Conservation (phyloP, 64 coral and sea anemone genomes). For the Pocillopora verrucosa region DNA sequence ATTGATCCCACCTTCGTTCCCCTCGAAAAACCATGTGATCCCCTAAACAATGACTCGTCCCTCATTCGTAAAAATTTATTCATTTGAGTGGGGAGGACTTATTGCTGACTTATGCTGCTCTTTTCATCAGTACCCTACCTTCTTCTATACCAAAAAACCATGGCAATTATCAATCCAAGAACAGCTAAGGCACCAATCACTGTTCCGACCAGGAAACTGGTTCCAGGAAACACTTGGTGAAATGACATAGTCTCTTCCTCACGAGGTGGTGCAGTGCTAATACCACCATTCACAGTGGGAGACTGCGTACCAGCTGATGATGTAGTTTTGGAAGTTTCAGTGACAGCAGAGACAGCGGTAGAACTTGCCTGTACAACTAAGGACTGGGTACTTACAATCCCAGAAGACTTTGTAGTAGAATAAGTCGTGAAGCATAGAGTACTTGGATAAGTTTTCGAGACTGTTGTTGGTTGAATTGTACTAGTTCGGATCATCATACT, state of each 20-base stretch:
- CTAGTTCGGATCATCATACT: too few relatives aligned
- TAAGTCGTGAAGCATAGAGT: too few relatives aligned
- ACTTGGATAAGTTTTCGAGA: not conserved
- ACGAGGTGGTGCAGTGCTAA: not conserved
- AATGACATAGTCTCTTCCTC: not conserved
- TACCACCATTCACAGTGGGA: not conserved
- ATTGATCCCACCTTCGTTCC: too few relatives aligned
- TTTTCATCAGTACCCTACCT: not conserved
- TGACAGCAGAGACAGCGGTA: not conserved
- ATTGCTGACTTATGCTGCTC: too few relatives aligned
- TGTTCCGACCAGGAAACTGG: not conserved
- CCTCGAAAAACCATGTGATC: too few relatives aligned
- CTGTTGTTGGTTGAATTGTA: not conserved
- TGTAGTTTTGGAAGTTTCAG: not conserved
- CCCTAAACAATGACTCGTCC: too few relatives aligned
- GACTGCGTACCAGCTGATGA: not conserved
- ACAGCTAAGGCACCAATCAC: not conserved
- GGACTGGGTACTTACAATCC: too few relatives aligned
- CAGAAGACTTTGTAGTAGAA: too few relatives aligned
- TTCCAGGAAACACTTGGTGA: not conserved
- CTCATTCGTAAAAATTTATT: too few relatives aligned
- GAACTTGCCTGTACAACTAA: not conserved
- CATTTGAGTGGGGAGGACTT: not conserved
- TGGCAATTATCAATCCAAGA: not conserved
- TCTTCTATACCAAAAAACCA: not conserved